A percentile compares a stretch with the other conserved stretches of the same genome.
phyloP scores from a whole-genome alignment of 2,888 invertebrate species.

The Elgonia sp. region DNA sequence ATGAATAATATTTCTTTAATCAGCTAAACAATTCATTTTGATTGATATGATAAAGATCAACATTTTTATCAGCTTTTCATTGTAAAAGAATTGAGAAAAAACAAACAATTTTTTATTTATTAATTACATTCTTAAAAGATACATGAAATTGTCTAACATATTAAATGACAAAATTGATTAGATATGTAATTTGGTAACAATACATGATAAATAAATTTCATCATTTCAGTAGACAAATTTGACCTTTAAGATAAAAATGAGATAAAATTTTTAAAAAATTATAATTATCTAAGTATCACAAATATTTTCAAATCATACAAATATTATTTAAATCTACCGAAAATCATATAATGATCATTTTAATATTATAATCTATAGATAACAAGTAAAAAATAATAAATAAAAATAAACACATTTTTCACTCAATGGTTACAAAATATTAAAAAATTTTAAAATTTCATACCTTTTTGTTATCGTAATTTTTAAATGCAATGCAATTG shows the following conservation, averaged over 20 bases:
- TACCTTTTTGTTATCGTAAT: no score
- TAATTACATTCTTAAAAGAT: no score
- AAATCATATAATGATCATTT: no score
- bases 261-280: not conserved
- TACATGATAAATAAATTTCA: not conserved
- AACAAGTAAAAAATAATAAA: no score
- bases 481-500: no score
- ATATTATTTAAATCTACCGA: no score
- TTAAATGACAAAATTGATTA: not conserved
- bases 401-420: no score
- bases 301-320: not conserved
- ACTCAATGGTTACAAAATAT: no score
- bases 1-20: not conserved
- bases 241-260: conserved; percentile 9
- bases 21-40: not conserved
- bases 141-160: not conserved
- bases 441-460: no score
- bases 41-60: not conserved
- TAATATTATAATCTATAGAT: no score
- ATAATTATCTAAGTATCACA: not conserved
- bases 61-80: not conserved
- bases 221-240: not conserved
- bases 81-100: not conserved
- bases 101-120: no score
- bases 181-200: not conserved